Base-by-base conservation (phyloP, 2,113 vertebrate species). In the Microcebus lehilahytsara region DNA sequence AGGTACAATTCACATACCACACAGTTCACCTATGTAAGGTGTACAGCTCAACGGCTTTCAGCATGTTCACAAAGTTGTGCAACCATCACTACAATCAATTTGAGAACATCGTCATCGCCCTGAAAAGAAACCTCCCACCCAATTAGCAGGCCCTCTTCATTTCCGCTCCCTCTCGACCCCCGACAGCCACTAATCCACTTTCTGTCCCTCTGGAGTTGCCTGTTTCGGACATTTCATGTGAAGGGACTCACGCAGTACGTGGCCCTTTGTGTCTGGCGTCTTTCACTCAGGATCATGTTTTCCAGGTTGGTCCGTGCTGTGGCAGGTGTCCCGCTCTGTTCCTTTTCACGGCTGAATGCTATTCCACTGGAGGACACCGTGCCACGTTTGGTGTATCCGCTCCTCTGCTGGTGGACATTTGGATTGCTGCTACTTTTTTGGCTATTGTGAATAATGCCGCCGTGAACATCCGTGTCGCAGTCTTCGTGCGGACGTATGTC, bases 281-380 rank as follows among this genome's bases (percentile, higher is more conserved):
- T n/a, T 89, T 58, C 46, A 30, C 13, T 78, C 12, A 27, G 56
- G 13, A 0, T 25, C 2, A 1, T 2, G 46, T 81, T 19, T 67
- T 89, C 22, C 20, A 10, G 77, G 5, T n/a, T 46, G 51, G 6
- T n/a, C 72, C 49, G 12, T 2, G 13, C 1, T 7, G 89, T 27
- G 6, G 30, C 42, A 9, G 1, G 46, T 13, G 9, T 79, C 23
- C 7, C 42, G 13, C 19, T 78, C 30, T 16, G 9, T 32, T 46
- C 32, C n/a, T 64, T 37, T 37, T 37, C 10, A 58, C 6, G 93
- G 17, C 60, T 8, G 3, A 51, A 6, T 72, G 46, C n/a, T 23
- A 86, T 34, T 64, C n/a, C n/a, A 1, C 3, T 0, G 16, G 14
- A 40, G 1, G 6, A n/a, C 13, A 32, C 9, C 19, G 34, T 34